phyloP scores from a whole-genome alignment of 37 sponge, comb jelly and placozoan genomes.

The Haliclona indistincta region DNA sequence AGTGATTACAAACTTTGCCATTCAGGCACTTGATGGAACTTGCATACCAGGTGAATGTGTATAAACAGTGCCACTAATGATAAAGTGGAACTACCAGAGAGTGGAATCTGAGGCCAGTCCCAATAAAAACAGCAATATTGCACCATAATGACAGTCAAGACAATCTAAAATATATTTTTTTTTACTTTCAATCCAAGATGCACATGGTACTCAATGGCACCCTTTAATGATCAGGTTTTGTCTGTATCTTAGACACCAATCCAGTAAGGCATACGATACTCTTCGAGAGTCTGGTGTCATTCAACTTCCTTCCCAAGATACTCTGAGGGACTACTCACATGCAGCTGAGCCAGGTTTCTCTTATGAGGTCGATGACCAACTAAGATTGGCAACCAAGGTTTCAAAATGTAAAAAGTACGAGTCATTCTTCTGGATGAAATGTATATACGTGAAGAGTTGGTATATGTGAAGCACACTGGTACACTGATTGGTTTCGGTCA shows the following conservation, averaged over 20 bases:
- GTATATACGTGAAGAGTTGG: slow-evolving; percentile 26
- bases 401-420: slow-evolving; percentile 1
- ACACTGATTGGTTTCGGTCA: too few species aligned
- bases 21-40: too few species aligned
- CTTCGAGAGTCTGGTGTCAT: slow-evolving; percentile 29
- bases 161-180: too few species aligned
- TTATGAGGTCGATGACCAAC: slow-evolving; percentile 24
- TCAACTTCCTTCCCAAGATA: slow-evolving; percentile 39
- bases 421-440: slow-evolving; percentile 13
- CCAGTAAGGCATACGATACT: slow-evolving; percentile 34
- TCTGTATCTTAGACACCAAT: slow-evolving; percentile 29
- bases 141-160: too few species aligned
- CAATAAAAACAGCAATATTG: too few species aligned
- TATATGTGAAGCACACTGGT: slow-evolving; percentile 22
- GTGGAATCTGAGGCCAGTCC: too few species aligned
- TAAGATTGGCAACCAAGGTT: slow-evolving; percentile 10
- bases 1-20: too few species aligned
- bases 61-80: too few species aligned
- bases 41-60: too few species aligned
- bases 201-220: slow-evolving; percentile 37
- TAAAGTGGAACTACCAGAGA: too few species aligned
- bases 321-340: slow-evolving; percentile 47
- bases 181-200: too few species aligned
- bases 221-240: slow-evolving; percentile 52
- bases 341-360: slow-evolving; percentile 31